Evolutionary conservation across 2,888 invertebrate genomes (phyloP), one percentile per base, ranked within the genome.

Genomic region (Mamestra brassicae): DNA sequence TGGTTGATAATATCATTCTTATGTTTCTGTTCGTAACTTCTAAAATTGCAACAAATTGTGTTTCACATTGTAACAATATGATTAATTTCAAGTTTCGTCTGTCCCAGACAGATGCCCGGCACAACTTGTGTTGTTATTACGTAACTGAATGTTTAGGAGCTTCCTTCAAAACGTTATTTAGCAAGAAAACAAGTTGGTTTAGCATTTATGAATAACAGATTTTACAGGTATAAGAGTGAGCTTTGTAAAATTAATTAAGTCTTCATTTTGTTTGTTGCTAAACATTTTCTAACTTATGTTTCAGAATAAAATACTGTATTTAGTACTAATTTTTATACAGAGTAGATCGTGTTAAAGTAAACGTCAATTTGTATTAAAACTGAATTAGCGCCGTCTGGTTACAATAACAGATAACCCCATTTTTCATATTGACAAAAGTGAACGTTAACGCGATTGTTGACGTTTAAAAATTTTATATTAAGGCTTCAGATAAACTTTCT

Each of bases 21-120:
- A 13, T 8, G 42, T n/a, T 54, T 15, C 4, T n/a, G 7, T n/a
- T 67, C 26, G 5, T 57, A 47, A 68, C 15, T 57, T 0, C 36
- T 47, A 50, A 60, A 60, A 15, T 26, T 26, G 26, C 26, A 26
- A 26, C 26, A 26, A 26, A 26, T 52, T 58, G 7, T 58, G 0
- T 17, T 8, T 34, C 52, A 8, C 26, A 42, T 64, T 64, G 42
- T 72, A n/a, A 34, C 42, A 15, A 60, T 58, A 13, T 34, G 3
- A 36, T 26, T 26, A 61, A n/a, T 42, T 73, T 17, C 34, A 54
- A 71, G 45, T 71, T 45, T n/a, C 17, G 36, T 45, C 45, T 71
- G 71, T 4, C 6, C 2, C 17, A 26, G 61, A 73, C 52, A 71
- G 60, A 54, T 54, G 71, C 3, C 60, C 0, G 26, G 15, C 34